Percentiles rank a stretch among this genome's conserved stretches.
These are phyloP conservation scores for Hydropotes inermis DNA, from an alignment of 2,113 vertebrate genomes.

Conservation along the genomic window DNA sequence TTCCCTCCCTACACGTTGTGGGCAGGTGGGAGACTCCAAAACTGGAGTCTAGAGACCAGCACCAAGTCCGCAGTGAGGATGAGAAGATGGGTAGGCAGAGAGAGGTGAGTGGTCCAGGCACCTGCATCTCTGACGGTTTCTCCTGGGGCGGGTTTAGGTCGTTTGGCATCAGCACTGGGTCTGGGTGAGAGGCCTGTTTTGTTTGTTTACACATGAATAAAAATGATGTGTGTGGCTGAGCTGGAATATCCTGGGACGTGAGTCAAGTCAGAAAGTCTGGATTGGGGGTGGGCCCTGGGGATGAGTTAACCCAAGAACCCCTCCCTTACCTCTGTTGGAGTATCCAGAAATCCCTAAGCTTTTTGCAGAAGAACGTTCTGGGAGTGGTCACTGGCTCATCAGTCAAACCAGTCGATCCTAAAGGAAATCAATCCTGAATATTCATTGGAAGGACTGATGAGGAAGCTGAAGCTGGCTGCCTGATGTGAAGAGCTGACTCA, in stretches of 20 bases:
- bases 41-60: not conserved
- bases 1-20: not conserved
- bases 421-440: not conserved
- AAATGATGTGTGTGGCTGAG: not conserved
- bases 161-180: not conserved
- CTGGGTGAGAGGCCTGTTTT: not conserved
- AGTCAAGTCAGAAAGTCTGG: not conserved
- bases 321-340: not conserved
- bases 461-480: not conserved
- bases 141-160: not conserved
- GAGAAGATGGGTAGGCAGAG: not conserved
- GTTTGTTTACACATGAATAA: not conserved
- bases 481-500: not conserved
- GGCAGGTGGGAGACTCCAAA: not conserved
- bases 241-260: not conserved
- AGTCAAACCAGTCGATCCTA: not conserved
- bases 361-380: not conserved
- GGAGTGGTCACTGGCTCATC: not conserved
- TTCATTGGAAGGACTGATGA: not conserved
- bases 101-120: not conserved
- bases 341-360: not conserved
- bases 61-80: not conserved
- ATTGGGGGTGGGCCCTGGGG: not conserved
- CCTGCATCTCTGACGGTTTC: accelerated
- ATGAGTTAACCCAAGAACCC: not conserved